Evolutionary conservation across 2,113 vertebrate genomes (phyloP), one percentile per base, ranked within the genome.

Genomic region (Puffinus mauretanicus): DNA sequence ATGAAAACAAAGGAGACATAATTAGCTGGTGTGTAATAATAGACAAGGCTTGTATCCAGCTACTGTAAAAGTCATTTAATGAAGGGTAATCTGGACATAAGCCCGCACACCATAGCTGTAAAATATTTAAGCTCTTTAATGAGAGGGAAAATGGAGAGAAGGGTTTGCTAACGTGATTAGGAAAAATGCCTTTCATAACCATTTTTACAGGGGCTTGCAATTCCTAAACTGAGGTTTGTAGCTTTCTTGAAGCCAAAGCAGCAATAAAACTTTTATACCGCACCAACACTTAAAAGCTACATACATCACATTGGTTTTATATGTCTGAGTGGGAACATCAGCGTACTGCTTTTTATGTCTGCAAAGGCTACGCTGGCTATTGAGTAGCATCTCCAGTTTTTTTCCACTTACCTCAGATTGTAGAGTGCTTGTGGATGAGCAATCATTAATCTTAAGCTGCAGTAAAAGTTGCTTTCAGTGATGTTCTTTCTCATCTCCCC

Each of bases 1-100:
- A 64, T 95, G 94, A 96, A 97, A 97, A 95, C 49, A 92, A 97
- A 96, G 90, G 93, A 97, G 92, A 93, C 58, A 82, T 95, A 93
- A 94, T 96, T 96, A 62, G 66, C 79, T 72, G 57, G 5, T 58
- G 64, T 83, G 82, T 42, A 82, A 90, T 96, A 94, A 94, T 91
- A 94, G 96, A 91, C 90, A 94, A 90, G 78, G 90, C 90, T 95
- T 95, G 87, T 93, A 73, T 91, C 94, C 96, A 94, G 84, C 93
- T 92, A 97, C 93, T 93, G 75, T 94, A 95, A 87, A 94, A 86
- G 84, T 71, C 77, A 91, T 94, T 96, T 94, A 86, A 94, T 82
- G 60, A 94, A 95, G 90, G 95, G 76, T 77, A 67, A 86, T 54
- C 80, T 96, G 93, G 93, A 96, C 85, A 89, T 49, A 94, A 91